Evolutionary conservation across 2,113 vertebrate species (phyloP).

Genomic region (Chionomys nivalis): DNA sequence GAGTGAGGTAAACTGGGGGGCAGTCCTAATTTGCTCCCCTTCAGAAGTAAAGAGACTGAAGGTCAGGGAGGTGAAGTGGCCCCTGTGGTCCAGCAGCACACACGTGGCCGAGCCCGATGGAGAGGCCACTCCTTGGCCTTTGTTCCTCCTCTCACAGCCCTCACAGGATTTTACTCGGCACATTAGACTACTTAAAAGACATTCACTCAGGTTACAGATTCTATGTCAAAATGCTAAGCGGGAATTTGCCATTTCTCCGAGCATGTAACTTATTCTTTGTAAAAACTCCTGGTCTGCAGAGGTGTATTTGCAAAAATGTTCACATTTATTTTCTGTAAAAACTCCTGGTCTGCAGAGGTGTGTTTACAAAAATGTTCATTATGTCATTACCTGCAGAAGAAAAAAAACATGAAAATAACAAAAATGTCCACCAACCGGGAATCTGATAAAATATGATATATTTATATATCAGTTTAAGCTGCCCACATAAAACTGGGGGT

Average conservation of each 20-base stretch:
- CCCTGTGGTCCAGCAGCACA: rapidly evolving
- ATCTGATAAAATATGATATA: neutral
- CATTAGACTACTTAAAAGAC: neutral
- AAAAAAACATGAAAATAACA: neutral
- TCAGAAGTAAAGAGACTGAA: neutral
- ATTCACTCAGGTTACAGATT: neutral
- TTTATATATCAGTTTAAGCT: neutral
- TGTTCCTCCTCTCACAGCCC: neutral
- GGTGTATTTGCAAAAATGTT: neutral
- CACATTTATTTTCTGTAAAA: neutral
- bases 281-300: neutral
- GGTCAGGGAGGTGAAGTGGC: neutral
- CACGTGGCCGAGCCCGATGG: rapidly evolving
- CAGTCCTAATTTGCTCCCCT: neutral
- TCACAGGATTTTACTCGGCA: neutral
- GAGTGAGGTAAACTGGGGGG: too few species aligned
- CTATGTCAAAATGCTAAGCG: neutral
- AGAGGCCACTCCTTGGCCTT: neutral
- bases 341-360: neutral
- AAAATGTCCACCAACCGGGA: neutral
- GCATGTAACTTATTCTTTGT: neutral
- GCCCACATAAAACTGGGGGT: neutral
- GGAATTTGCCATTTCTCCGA: neutral
- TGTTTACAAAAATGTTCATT: neutral
- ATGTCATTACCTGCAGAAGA: neutral